Conservation (phyloP, 1,140 invertebrate genomes). For the Mamestra configurata region DNA sequence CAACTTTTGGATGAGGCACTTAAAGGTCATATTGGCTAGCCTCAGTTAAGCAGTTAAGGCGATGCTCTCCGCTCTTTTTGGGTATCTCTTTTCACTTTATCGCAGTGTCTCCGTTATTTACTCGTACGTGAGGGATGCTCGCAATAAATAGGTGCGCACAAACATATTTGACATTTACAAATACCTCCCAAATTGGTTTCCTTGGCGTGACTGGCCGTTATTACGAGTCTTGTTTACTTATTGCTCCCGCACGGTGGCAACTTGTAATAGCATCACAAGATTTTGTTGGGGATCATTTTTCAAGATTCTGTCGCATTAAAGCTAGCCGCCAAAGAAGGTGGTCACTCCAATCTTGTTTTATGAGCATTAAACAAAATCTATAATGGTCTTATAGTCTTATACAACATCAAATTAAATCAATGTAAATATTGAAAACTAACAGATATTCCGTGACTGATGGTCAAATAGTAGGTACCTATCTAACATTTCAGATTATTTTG, state of each 20-base stretch:
- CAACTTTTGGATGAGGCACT: constrained; percentile 59
- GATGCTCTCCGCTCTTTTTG: constrained; percentile 62
- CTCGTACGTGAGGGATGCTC: constrained; percentile 84
- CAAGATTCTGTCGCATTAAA: constrained; percentile 44
- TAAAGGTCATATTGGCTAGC: constrained; percentile 65
- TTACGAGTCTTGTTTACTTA: constrained; percentile 78
- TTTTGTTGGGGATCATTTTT: constrained; percentile 51
- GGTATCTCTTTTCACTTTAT: constrained; percentile 86
- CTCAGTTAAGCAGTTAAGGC: constrained; percentile 63
- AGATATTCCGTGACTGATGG: neutral
- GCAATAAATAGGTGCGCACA: constrained; percentile 85
- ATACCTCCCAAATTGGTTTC: constrained; percentile 84
- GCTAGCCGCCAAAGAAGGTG: constrained; percentile 18
- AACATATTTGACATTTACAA: constrained; percentile 86
- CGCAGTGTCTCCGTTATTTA: constrained; percentile 85
- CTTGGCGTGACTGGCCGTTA: constrained; percentile 79
- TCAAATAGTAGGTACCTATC: too few species aligned
- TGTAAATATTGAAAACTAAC: neutral
- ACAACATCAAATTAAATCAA: constrained; percentile 1
- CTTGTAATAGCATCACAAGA: constrained; percentile 41
- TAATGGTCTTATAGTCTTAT: neutral
- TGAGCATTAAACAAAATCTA: constrained; percentile 2
- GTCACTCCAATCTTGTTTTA: constrained; percentile 36
- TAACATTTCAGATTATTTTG: neutral
- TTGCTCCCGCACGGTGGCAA: constrained; percentile 64